Evolutionary conservation across 2,113 vertebrate species (phyloP).

Genomic region (Phasianus colchicus): DNA sequence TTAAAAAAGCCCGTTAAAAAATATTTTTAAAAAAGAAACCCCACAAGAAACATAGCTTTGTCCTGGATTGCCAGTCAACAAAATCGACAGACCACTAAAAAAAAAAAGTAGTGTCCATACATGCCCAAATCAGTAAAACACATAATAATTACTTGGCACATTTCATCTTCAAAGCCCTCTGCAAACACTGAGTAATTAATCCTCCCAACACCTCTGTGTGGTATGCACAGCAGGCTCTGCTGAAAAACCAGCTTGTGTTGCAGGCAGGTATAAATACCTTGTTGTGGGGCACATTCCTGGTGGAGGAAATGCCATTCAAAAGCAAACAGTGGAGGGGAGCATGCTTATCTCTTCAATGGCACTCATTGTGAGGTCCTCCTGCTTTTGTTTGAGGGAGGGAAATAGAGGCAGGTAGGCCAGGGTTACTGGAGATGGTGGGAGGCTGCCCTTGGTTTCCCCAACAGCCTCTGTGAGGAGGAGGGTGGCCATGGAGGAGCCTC

Average conservation of each 20-base stretch:
- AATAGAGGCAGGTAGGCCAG: neutral
- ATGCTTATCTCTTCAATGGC: slow-evolving; percentile 24
- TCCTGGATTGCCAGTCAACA: slow-evolving; percentile 28
- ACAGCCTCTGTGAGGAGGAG: neutral
- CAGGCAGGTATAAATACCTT: slow-evolving; percentile 37
- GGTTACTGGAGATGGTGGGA: fast-evolving
- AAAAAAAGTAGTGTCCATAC: slow-evolving; percentile 23
- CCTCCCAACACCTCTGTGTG: slow-evolving; percentile 48
- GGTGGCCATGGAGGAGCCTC: neutral
- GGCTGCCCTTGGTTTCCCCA: neutral
- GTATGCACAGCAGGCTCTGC: slow-evolving; percentile 29
- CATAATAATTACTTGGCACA: slow-evolving; percentile 58
- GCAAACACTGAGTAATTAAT: slow-evolving; percentile 48
- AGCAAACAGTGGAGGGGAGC: neutral
- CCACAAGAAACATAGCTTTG: slow-evolving; percentile 42
- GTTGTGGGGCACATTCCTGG: neutral
- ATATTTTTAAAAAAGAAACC: slow-evolving; percentile 32
- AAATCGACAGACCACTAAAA: slow-evolving; percentile 38
- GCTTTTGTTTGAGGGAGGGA: neutral
- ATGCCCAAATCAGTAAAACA: slow-evolving; percentile 42
- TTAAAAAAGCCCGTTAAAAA: slow-evolving; percentile 57
- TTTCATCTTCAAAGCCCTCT: slow-evolving; percentile 59
- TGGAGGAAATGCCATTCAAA: slow-evolving; percentile 21
- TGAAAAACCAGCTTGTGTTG: slow-evolving; percentile 8
- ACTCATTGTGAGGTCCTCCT: neutral